These are phyloP conservation scores for Aphaenogaster floridana DNA, from an alignment of 1,140 invertebrate genomes.

Conservation along the genomic window DNA sequence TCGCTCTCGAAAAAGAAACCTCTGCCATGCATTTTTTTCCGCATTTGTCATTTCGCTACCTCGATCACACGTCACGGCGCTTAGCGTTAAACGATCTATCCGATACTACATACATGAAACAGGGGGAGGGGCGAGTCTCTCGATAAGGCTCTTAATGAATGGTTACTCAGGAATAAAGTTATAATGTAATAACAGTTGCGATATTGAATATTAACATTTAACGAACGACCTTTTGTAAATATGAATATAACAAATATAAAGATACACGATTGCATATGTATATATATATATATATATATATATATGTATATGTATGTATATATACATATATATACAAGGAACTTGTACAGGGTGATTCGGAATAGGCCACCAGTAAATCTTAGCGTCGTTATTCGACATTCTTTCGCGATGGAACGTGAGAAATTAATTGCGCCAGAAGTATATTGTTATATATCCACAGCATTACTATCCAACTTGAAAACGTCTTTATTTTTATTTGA, in stretches of 20 bases:
- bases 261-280: constrained; percentile 67
- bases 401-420: constrained; percentile 10
- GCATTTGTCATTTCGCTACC: constrained; percentile 56
- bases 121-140: constrained; percentile 65
- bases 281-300: constrained; percentile 14
- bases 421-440: not conserved
- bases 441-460: not conserved
- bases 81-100: constrained; percentile 63
- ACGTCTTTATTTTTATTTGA: not conserved
- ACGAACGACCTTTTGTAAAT: constrained; percentile 83
- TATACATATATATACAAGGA: constrained; percentile 49
- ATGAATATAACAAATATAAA: constrained; percentile 80
- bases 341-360: constrained; percentile 60
- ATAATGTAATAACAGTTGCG: constrained; percentile 81
- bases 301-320: constrained; percentile 26
- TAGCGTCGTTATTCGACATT: not conserved
- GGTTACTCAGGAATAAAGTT: constrained; percentile 84
- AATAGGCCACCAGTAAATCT: not conserved
- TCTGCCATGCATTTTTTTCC: not conserved
- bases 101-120: constrained; percentile 52
- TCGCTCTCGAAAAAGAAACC: constrained; percentile 11
- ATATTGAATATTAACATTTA: constrained; percentile 83
- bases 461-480: not conserved
- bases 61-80: constrained; percentile 55
- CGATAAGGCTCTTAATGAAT: constrained; percentile 79